A percentile compares a stretch with the other conserved stretches of the same genome.
Conservation (phyloP, 2,888 invertebrate species). For the Cartodere bifasciata region DNA sequence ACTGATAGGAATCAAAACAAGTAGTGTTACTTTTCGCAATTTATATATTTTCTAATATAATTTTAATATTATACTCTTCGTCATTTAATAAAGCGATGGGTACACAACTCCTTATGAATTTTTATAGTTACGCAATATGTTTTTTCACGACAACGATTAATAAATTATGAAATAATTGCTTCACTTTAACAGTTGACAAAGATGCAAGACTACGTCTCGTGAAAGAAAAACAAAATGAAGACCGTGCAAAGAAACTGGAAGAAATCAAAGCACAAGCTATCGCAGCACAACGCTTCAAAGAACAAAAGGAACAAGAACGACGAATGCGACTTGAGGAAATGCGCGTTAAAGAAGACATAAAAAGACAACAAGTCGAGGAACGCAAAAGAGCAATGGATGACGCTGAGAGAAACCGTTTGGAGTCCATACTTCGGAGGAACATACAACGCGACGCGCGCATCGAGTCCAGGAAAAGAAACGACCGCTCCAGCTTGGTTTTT, state of each 20-base stretch:
- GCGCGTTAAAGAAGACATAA: slow-evolving; percentile 62
- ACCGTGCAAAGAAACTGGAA: slow-evolving; percentile 76
- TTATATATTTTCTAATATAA: too few relatives aligned
- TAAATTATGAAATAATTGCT: too few relatives aligned
- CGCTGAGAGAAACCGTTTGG: slow-evolving; percentile 75
- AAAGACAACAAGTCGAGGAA: slow-evolving; percentile 66
- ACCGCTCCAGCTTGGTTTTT: slow-evolving; percentile 63
- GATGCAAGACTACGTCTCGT: slow-evolving; percentile 60
- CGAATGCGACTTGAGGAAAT: slow-evolving; percentile 72
- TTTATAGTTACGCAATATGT: too few relatives aligned
- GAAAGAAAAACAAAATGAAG: slow-evolving; percentile 80
- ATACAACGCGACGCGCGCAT: slow-evolving; percentile 64
- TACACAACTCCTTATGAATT: too few relatives aligned
- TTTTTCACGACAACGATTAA: too few relatives aligned
- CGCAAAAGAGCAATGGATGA: slow-evolving; percentile 81
- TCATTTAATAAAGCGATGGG: too few relatives aligned
- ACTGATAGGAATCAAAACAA: too few relatives aligned
- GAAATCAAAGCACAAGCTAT: slow-evolving; percentile 81
- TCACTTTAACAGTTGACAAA: slow-evolving; percentile 36
- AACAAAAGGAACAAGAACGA: slow-evolving; percentile 78
- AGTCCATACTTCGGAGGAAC: slow-evolving; percentile 75
- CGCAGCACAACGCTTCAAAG: slow-evolving; percentile 78
- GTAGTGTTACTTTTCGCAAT: too few relatives aligned
- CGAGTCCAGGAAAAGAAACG: slow-evolving; percentile 66
- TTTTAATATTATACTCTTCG: too few relatives aligned